Evolutionary conservation across 2,888 invertebrate genomes (phyloP).

Genomic region (Nematopogon swammerdamellus): DNA sequence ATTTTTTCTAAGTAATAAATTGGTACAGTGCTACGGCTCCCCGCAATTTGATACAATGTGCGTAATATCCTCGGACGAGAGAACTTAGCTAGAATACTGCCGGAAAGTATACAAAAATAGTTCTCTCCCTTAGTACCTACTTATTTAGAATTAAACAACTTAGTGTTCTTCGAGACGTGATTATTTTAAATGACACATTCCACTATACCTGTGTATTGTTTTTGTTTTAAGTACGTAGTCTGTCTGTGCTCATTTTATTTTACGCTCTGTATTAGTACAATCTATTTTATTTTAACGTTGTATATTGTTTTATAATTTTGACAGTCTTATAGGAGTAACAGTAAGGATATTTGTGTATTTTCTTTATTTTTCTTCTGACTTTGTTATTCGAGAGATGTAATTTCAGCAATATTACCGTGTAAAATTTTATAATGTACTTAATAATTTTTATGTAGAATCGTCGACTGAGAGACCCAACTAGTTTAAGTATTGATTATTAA

Average conservation of each 20-base stretch:
- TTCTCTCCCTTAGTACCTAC: not conserved
- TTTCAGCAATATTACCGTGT: not conserved
- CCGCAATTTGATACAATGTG: no score
- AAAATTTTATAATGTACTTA: not conserved
- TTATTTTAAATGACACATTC: not conserved
- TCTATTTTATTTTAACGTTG: no score
- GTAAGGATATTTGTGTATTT: no score
- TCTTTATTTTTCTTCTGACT: no score
- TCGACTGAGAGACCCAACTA: slow-evolving; percentile 4
- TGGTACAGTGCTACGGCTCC: no score
- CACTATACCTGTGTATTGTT: no score
- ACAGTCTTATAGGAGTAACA: no score
- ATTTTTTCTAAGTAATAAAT: no score
- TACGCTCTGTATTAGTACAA: no score
- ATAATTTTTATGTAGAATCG: not conserved
- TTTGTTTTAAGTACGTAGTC: no score
- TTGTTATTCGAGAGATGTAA: not conserved
- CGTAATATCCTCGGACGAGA: not conserved
- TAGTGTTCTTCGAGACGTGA: not conserved
- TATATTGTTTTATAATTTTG: no score
- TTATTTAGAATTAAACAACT: not conserved
- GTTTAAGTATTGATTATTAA: slow-evolving; percentile 2
- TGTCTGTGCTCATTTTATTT: no score
- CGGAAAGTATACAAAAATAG: not conserved
- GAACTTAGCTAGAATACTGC: not conserved